Conservation (phyloP, 2,888 invertebrate species). For the Andrena bucephala region DNA sequence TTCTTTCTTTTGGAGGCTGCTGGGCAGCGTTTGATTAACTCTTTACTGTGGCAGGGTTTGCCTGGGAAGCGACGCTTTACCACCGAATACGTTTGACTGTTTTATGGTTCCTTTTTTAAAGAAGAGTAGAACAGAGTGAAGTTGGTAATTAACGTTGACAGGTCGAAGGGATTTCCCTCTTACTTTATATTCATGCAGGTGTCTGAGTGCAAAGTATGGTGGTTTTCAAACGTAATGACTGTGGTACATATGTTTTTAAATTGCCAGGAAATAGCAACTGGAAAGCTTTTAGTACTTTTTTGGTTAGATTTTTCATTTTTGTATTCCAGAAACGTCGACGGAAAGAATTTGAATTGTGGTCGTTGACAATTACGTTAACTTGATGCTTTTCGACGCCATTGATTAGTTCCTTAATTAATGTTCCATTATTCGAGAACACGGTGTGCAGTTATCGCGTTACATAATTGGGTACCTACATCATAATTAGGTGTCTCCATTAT, state of each 20-base stretch:
- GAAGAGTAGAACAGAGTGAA: background rate
- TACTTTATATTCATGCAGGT: background rate
- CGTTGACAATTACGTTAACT: background rate
- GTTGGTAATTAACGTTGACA: conserved; percentile 5
- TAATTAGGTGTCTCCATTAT: conserved; percentile 44
- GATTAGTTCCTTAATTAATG: conserved; percentile 58
- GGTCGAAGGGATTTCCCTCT: background rate
- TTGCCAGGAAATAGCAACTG: too few relatives aligned
- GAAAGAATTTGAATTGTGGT: background rate
- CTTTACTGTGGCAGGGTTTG: conserved; percentile 9
- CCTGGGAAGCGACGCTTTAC: conserved; percentile 4
- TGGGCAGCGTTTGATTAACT: conserved; percentile 36
- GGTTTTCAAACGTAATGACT: too few relatives aligned
- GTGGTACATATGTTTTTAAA: too few relatives aligned
- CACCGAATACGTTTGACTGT: conserved; percentile 10
- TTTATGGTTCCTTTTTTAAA: background rate
- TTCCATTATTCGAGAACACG: conserved; percentile 53
- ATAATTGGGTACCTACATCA: conserved; percentile 53
- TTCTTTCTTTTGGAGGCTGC: conserved; percentile 19
- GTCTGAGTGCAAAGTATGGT: too few relatives aligned
- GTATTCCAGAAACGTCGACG: background rate
- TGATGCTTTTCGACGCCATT: conserved; percentile 22
- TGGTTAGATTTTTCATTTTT: background rate
- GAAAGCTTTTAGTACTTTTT: too few relatives aligned
- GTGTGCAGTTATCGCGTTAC: conserved; percentile 52